Conservation (phyloP, 2,797 vertebrate species). For the Carcharodon carcharias region DNA sequence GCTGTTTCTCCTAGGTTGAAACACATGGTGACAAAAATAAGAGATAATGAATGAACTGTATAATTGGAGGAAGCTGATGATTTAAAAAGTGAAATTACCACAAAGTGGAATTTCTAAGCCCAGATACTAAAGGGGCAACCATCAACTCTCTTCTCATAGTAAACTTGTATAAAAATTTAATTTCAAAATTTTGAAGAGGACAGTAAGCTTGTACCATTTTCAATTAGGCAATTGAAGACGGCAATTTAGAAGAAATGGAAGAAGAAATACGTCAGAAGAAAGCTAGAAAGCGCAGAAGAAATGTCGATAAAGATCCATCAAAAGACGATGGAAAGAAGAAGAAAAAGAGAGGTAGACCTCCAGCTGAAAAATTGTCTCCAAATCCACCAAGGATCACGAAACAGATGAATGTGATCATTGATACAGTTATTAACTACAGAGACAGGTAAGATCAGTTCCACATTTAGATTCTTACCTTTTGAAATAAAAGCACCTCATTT, state of each 20-base stretch:
- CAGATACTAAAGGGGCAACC: neutral
- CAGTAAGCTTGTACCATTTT: neutral
- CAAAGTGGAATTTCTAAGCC: neutral
- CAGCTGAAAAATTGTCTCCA: constrained; percentile 87
- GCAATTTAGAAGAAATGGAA: constrained; percentile 97
- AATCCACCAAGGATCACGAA: constrained; percentile 91
- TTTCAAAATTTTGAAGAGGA: neutral
- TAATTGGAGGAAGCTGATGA: neutral
- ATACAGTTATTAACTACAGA: constrained; percentile 96
- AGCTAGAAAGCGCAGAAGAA: constrained; percentile 78
- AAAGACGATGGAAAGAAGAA: constrained; percentile 87
- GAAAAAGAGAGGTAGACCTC: constrained; percentile 88
- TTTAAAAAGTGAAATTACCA: neutral
- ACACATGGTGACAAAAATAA: neutral
- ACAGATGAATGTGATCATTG: constrained; percentile 91
- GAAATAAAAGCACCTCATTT: neutral
- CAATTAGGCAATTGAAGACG: constrained; percentile 86
- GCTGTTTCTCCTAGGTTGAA: neutral
- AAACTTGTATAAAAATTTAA: neutral
- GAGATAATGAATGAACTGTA: neutral
- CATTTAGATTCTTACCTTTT: neutral
- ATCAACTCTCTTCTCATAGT: neutral
- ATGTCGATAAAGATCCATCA: constrained; percentile 77
- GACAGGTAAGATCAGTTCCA: constrained; percentile 66
- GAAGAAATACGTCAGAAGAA: constrained; percentile 95